Evolutionary conservation across 2,113 vertebrate species (phyloP), one percentile per base, ranked within the genome.

Genomic region (Smithornis capensis): DNA sequence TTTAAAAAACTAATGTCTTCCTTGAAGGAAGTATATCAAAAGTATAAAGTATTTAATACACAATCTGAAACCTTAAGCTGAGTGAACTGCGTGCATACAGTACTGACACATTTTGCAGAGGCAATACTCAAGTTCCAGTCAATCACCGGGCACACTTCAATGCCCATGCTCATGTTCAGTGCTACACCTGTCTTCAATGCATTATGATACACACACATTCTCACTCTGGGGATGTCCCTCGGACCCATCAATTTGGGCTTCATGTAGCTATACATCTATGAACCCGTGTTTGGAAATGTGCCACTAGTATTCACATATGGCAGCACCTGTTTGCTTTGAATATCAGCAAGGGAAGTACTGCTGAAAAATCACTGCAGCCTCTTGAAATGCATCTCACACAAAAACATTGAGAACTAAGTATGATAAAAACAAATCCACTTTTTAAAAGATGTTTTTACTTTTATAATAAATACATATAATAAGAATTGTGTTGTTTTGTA

Each of bases 131-230:
- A 28, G 21, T 53, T 89, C n/a, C 31, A 75, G 40, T 63, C 82
- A 73, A 9, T 31, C 42, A 37, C 18, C 28, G 63, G 15, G 25
- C 37, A 47, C 15, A 6, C 27, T 45, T 77, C 75, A 82, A 9
- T 13, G 35, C 44, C 44, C 49, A 38, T 7, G 22, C 8, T 31
- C 50, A 6, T 5, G 31, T 23, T 52, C 80, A 81, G 8, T 15
- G 40, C 44, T 68, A 49, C 27, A 44, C 25, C 5, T 23, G 31
- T 10, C 65, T 79, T 83, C 53, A 69, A 0, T n/a, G 37, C 28
- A 8, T 38, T 60, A 31, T 0, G 0, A 38, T 3, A 59, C 37
- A 67, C 14, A 29, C 3, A 38, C 33, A 59, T 49, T 50, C 5
- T 4, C 40, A 31, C 9, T 35, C 69, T 33, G 45, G 42, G 49